Base-by-base conservation (phyloP, 2,888 invertebrate species). In the Trypoxylon attenuatum region DNA sequence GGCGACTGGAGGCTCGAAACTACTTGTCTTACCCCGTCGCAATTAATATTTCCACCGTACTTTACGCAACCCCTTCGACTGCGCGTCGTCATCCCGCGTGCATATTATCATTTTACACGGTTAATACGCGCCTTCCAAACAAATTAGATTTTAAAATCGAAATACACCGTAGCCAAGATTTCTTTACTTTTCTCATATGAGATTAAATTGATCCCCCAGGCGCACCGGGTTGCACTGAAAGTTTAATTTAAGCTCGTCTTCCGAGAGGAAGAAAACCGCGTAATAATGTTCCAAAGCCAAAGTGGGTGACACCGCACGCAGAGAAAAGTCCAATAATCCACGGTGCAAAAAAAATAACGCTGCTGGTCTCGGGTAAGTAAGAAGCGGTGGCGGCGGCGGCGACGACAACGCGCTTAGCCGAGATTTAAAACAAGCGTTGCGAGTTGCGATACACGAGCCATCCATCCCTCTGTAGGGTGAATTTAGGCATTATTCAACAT, bases 381-480 rank as follows among this genome's bases (percentile, higher is more conserved):
- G 52, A 54, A 51, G 57, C 23, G 41, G 57, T 49, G 49, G 16
- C 22, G n/a, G 21, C 49, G 3, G 51, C n/a, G 33, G 19, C 49
- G 22, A 38, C 33, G 33, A 64, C 58, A 49, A 62, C 54, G 63
- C 50, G 22, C 39, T 53, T 21, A 23, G 22, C 42, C 59, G 65
- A 55, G 68, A 73, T 73, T 73, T 73, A 71, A 76, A 73, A 67
- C 71, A 69, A 69, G 52, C 71, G 60, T 56, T 29, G 64, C 65
- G 73, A 65, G 60, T 56, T 29, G 64, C 65, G 73, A 65, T 74
- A 59, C 63, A 51, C 54, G 56, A 55, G 45, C 43, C 60, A 25
- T 51, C 60, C 50, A 23, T 41, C 41, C 25, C n/a, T n/a, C n/a
- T 22, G 33, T 15, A 42, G 42, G 6, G 53, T 49, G 42, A 47